Base-by-base conservation (phyloP, 2,888 invertebrate species). In the Drosophila ochracea region DNA sequence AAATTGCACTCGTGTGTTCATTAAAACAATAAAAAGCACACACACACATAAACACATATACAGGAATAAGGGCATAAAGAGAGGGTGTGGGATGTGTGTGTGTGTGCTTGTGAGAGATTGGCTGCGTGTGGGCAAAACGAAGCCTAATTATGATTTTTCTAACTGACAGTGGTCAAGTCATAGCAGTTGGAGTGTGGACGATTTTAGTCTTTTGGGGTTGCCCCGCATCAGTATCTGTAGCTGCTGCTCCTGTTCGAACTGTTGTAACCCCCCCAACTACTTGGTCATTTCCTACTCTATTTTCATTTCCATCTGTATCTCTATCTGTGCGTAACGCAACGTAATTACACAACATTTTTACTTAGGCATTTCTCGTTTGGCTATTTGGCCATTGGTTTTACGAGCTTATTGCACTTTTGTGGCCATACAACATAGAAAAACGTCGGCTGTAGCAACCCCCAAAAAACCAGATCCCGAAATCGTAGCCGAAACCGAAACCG, bases 351-450 rank as follows among this genome's bases (percentile, higher is more conserved):
- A 85, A 85, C 85, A 84, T 85, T 89, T 89, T 85, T 86, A 82
- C 82, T 75, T 80, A 89, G 80, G 70, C 78, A 85, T 88, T 84
- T 84, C 68, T 86, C 78, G 73, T 69, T 73, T 75, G 89, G 80
- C 85, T 86, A 85, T 88, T 89, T 88, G 82, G 73, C 76, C 82
- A 84, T 88, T 88, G 86, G 88, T 85, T 89, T 88, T 89, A 88
- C 84, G 90, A 87, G 90, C 88, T 76, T 88, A 90, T 83, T 89
- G 90, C 87, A 87, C 88, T 89, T 87, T 89, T 78, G 87, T 73
- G 89, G 84, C 83, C 87, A 74, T 81, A 70, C 71, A 78, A 58
- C 78, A 76, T 60, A 58, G 76, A 41, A 55, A 69, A 49, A 39
- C 59, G 28, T 58, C 31, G 49, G 25, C 39, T 21, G 58, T 31